These are phyloP conservation scores for Apodemus speciosus DNA, from an alignment of 2,113 vertebrate genomes.

Conservation along the genomic window DNA sequence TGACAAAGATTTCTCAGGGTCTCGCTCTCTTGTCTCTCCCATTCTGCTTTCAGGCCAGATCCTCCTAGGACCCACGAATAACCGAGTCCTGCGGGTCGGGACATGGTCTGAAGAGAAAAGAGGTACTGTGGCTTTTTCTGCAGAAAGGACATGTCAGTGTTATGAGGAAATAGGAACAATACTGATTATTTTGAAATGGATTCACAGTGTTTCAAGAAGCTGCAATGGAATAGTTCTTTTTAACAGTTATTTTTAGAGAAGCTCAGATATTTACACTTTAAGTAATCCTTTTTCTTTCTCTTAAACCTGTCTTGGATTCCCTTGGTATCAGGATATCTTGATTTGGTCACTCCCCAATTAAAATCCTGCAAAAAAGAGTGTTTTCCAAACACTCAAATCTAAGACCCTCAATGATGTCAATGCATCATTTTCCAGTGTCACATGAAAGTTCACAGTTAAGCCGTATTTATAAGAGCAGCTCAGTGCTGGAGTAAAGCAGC, in stretches of 20 bases:
- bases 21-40: no score
- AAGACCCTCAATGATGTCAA: background rate
- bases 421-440: background rate
- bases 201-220: background rate
- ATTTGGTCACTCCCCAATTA: background rate
- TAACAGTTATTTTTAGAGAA: background rate
- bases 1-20: no score
- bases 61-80: no score
- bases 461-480: no score
- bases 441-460: no score
- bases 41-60: no score
- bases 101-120: background rate
- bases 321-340: background rate
- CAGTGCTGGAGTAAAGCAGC: background rate
- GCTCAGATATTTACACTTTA: background rate
- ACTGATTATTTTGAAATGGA: background rate
- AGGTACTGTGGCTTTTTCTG: background rate
- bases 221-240: background rate
- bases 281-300: background rate
- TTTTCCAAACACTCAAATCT: background rate
- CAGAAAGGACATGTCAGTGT: accelerated
- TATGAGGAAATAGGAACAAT: background rate
- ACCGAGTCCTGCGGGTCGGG: no score
- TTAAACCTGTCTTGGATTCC: background rate
- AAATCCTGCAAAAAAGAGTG: background rate